Conservation (phyloP, 2,888 invertebrate species). For the Nymphalis c-album region DNA sequence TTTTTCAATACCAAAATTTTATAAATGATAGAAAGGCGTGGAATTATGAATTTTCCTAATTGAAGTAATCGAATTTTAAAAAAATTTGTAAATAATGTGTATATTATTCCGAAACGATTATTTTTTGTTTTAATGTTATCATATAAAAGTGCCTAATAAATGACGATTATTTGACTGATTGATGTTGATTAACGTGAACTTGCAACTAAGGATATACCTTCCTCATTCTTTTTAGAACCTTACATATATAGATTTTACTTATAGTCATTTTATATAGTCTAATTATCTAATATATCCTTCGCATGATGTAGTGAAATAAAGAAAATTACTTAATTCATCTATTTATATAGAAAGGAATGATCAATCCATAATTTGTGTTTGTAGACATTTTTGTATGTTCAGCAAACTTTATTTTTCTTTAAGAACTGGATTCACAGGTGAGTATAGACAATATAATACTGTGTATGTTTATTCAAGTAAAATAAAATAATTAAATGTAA, state of each 20-base stretch:
- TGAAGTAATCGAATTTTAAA: too few relatives aligned
- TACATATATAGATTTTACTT: slow-evolving; percentile 3
- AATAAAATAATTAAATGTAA: too few relatives aligned
- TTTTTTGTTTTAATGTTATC: too few relatives aligned
- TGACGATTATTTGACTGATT: neutral
- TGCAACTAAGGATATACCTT: slow-evolving; percentile 21
- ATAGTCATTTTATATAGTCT: slow-evolving; percentile 4
- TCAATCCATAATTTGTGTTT: neutral
- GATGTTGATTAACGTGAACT: neutral
- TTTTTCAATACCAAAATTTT: too few relatives aligned
- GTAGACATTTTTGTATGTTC: neutral
- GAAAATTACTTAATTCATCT: neutral
- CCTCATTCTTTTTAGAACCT: neutral
- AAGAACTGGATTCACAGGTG: neutral
- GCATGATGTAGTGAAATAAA: slow-evolving; percentile 7
- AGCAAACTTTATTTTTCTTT: neutral
- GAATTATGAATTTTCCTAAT: too few relatives aligned
- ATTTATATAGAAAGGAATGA: neutral
- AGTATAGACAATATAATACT: neutral
- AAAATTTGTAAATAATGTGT: too few relatives aligned
- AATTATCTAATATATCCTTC: neutral
- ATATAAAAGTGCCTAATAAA: too few relatives aligned
- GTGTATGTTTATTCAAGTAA: too few relatives aligned
- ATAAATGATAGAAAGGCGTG: neutral
- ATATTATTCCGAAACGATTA: too few relatives aligned